These are phyloP conservation scores for Drosophila kurseongensis DNA, from an alignment of 1,140 invertebrate genomes.

Conservation along the genomic window DNA sequence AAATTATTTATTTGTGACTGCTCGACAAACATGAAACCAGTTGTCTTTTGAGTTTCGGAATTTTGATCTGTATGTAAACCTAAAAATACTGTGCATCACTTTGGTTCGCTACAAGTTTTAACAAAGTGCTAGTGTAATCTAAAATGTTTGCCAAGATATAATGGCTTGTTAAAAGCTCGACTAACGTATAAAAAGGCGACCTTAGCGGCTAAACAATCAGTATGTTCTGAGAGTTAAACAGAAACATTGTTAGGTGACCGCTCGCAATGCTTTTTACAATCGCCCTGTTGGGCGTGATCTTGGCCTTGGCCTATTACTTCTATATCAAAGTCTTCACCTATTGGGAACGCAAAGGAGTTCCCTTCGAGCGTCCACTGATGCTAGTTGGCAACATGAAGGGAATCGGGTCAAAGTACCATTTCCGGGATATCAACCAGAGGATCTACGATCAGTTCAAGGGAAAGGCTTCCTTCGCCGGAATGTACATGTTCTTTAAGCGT, in stretches of 20 bases:
- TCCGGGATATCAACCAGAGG: slow-evolving; percentile 56
- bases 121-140: not conserved
- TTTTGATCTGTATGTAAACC: too few species aligned
- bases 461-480: slow-evolving; percentile 52
- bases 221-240: not conserved
- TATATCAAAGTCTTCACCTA: slow-evolving; percentile 61
- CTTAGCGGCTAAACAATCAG: not conserved
- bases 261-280: slow-evolving; percentile 35
- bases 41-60: not conserved
- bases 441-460: slow-evolving; percentile 77
- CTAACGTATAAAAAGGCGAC: slow-evolving; percentile 9
- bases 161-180: not conserved
- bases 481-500: slow-evolving; percentile 53
- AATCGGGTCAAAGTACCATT: slow-evolving; percentile 38
- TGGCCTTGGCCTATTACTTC: slow-evolving; percentile 31
- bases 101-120: too few species aligned
- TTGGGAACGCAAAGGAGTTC: slow-evolving; percentile 84
- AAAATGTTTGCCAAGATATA: not conserved
- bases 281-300: slow-evolving; percentile 33
- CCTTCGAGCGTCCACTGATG: slow-evolving; percentile 67
- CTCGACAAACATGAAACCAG: not conserved
- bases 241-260: not conserved
- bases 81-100: too few species aligned
- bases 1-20: too few species aligned
- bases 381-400: slow-evolving; percentile 76